Evolutionary conservation across 2,113 vertebrate species (phyloP).

Genomic region (Bos javanicus): DNA sequence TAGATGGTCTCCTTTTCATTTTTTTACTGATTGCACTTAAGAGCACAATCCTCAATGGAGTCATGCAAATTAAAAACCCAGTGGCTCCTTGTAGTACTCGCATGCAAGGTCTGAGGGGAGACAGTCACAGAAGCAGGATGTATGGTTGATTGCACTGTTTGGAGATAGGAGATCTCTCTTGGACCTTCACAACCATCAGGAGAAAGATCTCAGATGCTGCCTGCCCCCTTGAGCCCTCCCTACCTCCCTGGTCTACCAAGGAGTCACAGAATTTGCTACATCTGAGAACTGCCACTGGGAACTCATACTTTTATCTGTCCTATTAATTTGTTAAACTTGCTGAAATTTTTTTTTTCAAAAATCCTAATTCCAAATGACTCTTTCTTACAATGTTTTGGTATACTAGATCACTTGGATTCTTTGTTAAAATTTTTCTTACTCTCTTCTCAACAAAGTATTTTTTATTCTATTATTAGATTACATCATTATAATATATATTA

Average conservation of each 20-base stretch:
- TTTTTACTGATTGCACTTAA: neutral
- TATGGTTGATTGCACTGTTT: neutral
- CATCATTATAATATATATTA: neutral
- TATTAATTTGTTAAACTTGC: neutral
- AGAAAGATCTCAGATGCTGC: neutral
- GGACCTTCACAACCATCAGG: neutral
- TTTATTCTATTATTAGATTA: constrained; percentile 14
- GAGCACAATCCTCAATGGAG: neutral
- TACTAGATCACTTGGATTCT: neutral
- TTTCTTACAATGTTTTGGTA: neutral
- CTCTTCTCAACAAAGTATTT: neutral
- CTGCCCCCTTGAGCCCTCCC: neutral
- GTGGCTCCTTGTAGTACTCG: neutral
- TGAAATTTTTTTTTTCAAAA: constrained; percentile 6
- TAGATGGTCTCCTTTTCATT: neutral
- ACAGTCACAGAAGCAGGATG: neutral
- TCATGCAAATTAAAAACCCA: neutral
- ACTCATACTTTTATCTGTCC: neutral
- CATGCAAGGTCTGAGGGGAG: neutral
- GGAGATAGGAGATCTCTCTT: neutral
- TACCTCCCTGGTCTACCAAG: neutral
- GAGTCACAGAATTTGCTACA: neutral
- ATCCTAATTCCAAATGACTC: neutral
- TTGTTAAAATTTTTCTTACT: neutral
- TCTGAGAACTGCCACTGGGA: neutral